Evolutionary conservation across 2,113 vertebrate species (phyloP), one percentile per base, ranked within the genome.

Genomic region (Aplodontia rufa): DNA sequence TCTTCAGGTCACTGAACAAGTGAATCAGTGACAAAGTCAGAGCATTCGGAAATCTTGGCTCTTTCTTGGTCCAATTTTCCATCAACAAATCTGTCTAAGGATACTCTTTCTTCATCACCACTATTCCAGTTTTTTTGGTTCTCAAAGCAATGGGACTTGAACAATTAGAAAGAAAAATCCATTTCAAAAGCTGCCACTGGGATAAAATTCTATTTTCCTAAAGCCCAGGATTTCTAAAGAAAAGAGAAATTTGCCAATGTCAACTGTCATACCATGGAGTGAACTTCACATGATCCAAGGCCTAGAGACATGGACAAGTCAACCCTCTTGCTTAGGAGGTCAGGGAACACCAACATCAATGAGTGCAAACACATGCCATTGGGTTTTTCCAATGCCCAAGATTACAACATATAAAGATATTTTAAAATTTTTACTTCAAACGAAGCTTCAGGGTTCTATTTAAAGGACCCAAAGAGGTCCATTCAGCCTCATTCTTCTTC

Each of bases 171-270:
- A 90, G 4, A 81, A 91, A 93, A 96, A 40, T 37, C n/a, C n/a
- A 79, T 62, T 89, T 86, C 19, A 87, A 96, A 91, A 93, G 49
- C 19, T 93, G 68, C 24, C 30, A 24, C 60, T 9, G 49, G 35
- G 79, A 76, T 91, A 76, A 58, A 95, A 96, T 72, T 79, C 26
- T 9, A 80, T 78, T 92, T 88, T 69, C 87, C 40, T 47, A 72
- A 97, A 91, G 30, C 35, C 91, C 64, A 80, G 58, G 12, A 88
- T 76, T 93, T 55, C 42, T 90, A 78, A 64, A 53, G 45, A 93
- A 94, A 96, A 81, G 1, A 85, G 35, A 96, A 95, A 74, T 53
- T 22, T 68, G 49, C 32, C 42, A 79, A 16, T 24, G 26, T 0
- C 55, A 88, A 76, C 45, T 51, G 24, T 11, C 60, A 83, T 14